Evolutionary conservation across 2,888 invertebrate genomes (phyloP).

Genomic region (Yponomeuta cagnagella): DNA sequence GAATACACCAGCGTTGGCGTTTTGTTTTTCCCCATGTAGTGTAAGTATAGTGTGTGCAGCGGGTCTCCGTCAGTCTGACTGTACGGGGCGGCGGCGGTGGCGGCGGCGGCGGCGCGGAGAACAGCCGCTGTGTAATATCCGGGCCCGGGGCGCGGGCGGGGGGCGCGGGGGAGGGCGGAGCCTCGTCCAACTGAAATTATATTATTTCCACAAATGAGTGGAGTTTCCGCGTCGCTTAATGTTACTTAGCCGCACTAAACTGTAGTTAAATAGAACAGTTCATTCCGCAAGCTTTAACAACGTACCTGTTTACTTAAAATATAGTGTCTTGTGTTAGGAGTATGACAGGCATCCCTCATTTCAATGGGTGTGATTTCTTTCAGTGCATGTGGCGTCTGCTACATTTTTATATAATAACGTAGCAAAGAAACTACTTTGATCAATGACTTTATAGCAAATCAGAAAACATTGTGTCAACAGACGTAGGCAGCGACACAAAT

Average conservation of each 20-base stretch:
- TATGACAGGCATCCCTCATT: too few relatives aligned
- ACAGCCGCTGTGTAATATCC: background rate
- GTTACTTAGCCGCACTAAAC: constrained; percentile 1
- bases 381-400: too few relatives aligned
- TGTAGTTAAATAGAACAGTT: background rate
- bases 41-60: background rate
- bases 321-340: too few relatives aligned
- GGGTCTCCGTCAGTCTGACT: background rate
- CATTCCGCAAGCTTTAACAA: background rate
- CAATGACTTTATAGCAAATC: too few relatives aligned
- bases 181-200: background rate
- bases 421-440: too few relatives aligned
- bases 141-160: background rate
- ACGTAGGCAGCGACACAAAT: too few relatives aligned
- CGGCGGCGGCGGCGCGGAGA: background rate
- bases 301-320: background rate
- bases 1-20: too few relatives aligned
- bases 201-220: constrained; percentile 7
- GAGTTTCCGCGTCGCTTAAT: background rate
- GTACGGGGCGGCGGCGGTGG: background rate
- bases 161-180: background rate
- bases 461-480: too few relatives aligned
- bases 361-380: too few relatives aligned
- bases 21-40: too few relatives aligned
- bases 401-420: too few relatives aligned